Evolutionary conservation across 2,113 vertebrate species (phyloP), one percentile per base, ranked within the genome.

Genomic region (Numida meleagris): DNA sequence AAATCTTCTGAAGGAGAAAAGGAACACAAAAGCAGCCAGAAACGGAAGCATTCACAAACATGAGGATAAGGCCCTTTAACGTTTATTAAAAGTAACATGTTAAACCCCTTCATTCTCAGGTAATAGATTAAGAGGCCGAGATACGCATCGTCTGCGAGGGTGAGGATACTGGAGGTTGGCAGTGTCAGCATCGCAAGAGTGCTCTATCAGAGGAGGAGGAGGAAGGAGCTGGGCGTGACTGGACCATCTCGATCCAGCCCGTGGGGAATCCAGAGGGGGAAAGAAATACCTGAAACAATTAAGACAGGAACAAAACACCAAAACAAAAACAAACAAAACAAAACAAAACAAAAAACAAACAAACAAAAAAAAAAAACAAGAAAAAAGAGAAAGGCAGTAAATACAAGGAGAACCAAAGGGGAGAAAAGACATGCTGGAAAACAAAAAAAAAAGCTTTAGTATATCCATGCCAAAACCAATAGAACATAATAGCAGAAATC

Each of bases 241-340:
- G 98, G 98, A 99, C 98, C 98, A 98, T 97, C 98, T 97, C 7
- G 97, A 98, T 98, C 99, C 99, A 96, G 98, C 98, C 98, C 98
- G 97, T 97, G 99, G 98, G 97, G 98, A 98, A 96, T 99, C 99
- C 98, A 99, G 97, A 98, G 98, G 98, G 92, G 99, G 98, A 98
- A 99, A 99, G 98, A 99, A 99, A 99, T 98, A 99, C 98, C 99
- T 99, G 97, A 98, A 98, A 98, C 96, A 98, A 98, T 97, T 96
- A 95, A 98, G 96, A 98, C 96, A 97, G 97, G 94, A 98, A 98
- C 95, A 97, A 97, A 96, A 97, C 96, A 97, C 96, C 94, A 97
- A 94, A 97, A 97, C 88, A 96, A 96, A 94, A 95, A 93, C 81
- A 94, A 97, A 90, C 62, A 92, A 93, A 70, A 92, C 65, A 95